These are phyloP conservation scores for Sylvia borin DNA, from an alignment of 2,797 vertebrate species.

Conservation along the genomic window DNA sequence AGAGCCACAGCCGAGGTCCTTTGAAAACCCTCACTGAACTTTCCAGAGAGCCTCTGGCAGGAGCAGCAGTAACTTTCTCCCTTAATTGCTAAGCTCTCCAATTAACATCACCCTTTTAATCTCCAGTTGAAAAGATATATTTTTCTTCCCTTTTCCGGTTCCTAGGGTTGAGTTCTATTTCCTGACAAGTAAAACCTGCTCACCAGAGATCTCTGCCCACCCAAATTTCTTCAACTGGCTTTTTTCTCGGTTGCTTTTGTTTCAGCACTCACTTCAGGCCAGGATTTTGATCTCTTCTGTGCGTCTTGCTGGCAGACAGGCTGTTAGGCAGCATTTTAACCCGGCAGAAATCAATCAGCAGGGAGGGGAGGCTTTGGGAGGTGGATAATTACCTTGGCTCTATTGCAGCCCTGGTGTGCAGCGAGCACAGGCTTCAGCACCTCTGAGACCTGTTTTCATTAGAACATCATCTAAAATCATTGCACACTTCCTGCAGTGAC, in stretches of 20 bases:
- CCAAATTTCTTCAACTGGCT: background rate
- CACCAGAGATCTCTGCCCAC: background rate
- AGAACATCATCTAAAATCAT: background rate
- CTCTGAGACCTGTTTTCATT: background rate
- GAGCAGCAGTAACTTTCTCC: background rate
- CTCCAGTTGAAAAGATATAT: background rate
- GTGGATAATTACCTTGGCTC: background rate
- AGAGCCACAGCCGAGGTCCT: rapidly evolving
- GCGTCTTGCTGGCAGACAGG: background rate
- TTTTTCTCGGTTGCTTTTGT: background rate
- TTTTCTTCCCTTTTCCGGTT: background rate
- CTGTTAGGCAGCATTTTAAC: background rate
- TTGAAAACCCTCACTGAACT: background rate
- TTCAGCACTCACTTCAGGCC: background rate
- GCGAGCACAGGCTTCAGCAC: background rate
- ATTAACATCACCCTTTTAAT: background rate
- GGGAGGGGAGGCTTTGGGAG: background rate
- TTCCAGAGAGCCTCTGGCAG: background rate
- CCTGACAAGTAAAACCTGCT: background rate
- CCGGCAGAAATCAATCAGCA: background rate
- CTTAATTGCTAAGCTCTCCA: background rate
- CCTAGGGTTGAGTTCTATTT: background rate
- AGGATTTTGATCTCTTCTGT: background rate
- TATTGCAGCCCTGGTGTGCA: rapidly evolving
- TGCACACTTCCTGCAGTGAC: background rate